Base-by-base conservation (phyloP, 2,113 vertebrate species). In the Mellivora capensis region DNA sequence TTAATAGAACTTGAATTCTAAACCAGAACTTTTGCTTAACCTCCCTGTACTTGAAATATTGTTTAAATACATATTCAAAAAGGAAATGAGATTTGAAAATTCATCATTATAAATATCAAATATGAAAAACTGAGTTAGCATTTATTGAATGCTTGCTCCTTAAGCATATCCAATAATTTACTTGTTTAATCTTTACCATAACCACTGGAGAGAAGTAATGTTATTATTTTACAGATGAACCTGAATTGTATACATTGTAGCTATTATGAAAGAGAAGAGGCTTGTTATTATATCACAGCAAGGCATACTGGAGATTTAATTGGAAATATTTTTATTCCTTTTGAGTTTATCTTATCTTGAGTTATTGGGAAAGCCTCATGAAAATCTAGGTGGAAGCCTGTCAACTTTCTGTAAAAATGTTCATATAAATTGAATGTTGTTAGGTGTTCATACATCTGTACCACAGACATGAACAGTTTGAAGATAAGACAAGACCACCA, bases 271-370 rank as follows among this genome's bases (percentile, higher is more conserved):
- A 59, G 54, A 87, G 57, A 89, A 69, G 13, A 93, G 29, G 14
- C 21, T 88, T 86, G 18, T 64, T 84, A 39, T 74, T 89, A 37
- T 62, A 59, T 91, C 79, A 74, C 54, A 83, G 12, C n/a, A 85
- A 20, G 47, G 42, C 42, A 76, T 17, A 13, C 54, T 74, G 29
- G 79, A 39, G 44, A 59, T 62, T 77, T 79, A 71, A 52, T 37
- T 42, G n/a, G 23, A 44, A 69, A 6, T 9, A 31, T 29, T 69
- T 95, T 87, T 93, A 79, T 90, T 91, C 6, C 44, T 96, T 83
- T 37, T 91, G 67, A 95, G 59, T 92, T 84, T 91, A 47, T 59
- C 62, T 94, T n/a, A 93, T 59, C 90, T 94, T 94, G 42, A 93
- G 80, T 91, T 69, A 47, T 81, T 52, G 34, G 18, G 69, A 80